These are phyloP conservation scores for Rhadina sibilatrix DNA, from an alignment of 2,113 vertebrate species.

Conservation along the genomic window DNA sequence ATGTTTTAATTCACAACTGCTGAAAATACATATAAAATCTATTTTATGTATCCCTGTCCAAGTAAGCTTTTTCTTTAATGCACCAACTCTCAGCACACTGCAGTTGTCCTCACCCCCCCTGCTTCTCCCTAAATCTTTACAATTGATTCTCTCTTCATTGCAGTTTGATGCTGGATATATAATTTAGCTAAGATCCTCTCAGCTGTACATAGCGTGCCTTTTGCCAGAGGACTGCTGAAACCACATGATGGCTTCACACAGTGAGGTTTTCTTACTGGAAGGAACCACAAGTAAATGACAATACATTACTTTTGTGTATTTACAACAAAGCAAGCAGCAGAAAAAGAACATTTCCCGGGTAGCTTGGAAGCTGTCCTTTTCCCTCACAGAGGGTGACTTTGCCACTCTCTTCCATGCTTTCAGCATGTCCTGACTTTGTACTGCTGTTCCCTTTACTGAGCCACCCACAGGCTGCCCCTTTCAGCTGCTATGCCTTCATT, in stretches of 20 bases:
- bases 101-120: background rate
- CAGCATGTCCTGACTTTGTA: slow-evolving; percentile 5
- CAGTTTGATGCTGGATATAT: background rate
- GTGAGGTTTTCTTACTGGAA: slow-evolving; percentile 56
- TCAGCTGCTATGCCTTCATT: background rate
- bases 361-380: slow-evolving; percentile 44
- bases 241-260: slow-evolving; percentile 49
- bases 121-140: background rate
- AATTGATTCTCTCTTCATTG: background rate
- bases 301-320: slow-evolving; percentile 47
- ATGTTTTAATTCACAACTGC: background rate
- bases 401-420: slow-evolving; percentile 33
- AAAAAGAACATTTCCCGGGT: slow-evolving; percentile 45
- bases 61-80: background rate
- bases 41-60: background rate
- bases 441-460: background rate
- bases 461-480: slow-evolving; percentile 13
- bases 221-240: slow-evolving; percentile 48
- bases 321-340: slow-evolving; percentile 55
- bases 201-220: slow-evolving; percentile 19
- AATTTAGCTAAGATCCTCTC: background rate
- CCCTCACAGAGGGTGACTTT: slow-evolving; percentile 30
- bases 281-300: slow-evolving; percentile 51
- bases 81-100: background rate
- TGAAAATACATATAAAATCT: background rate